These are phyloP conservation scores for Macaria liturata DNA, from an alignment of 2,888 invertebrate species.

Conservation along the genomic window DNA sequence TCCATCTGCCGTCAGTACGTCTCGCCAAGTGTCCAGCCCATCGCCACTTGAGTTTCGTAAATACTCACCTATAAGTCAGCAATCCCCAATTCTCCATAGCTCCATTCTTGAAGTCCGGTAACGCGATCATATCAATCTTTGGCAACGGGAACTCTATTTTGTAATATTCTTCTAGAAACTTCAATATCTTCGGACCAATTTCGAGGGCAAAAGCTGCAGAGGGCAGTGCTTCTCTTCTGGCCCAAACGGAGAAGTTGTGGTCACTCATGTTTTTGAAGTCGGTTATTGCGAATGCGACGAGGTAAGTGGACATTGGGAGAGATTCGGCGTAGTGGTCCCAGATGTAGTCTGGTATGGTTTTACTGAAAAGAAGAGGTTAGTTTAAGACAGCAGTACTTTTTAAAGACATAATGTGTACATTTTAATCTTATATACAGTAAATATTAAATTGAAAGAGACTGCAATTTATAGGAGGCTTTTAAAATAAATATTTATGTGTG, in stretches of 20 bases:
- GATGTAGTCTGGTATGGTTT: slow-evolving; percentile 83
- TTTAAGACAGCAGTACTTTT: too few relatives aligned
- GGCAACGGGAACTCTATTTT: slow-evolving; percentile 89
- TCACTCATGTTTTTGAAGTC: slow-evolving; percentile 86
- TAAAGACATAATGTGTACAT: too few relatives aligned
- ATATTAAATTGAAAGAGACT: too few relatives aligned
- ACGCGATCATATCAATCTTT: slow-evolving; percentile 96
- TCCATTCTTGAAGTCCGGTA: slow-evolving; percentile 94
- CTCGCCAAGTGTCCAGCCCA: too few relatives aligned
- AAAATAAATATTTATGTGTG: too few relatives aligned
- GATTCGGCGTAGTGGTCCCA: slow-evolving; percentile 92
- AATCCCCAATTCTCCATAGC: slow-evolving; percentile 97
- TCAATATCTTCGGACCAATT: slow-evolving; percentile 89
- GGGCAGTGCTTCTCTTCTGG: slow-evolving; percentile 86
- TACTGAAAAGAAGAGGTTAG: slow-evolving; percentile 59
- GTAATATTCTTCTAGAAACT: slow-evolving; percentile 89
- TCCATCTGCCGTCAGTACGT: too few relatives aligned
- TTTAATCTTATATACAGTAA: too few relatives aligned
- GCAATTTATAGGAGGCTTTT: too few relatives aligned
- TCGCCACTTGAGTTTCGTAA: too few relatives aligned
- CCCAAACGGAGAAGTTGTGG: slow-evolving; percentile 87
- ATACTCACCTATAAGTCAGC: slow-evolving; percentile 86
- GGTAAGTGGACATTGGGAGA: slow-evolving; percentile 94
- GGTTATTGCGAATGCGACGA: slow-evolving; percentile 92
- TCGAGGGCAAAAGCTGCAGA: slow-evolving; percentile 89